Evolutionary conservation across 2,888 invertebrate species (phyloP).

Genomic region (Nephrocerus scutellatus): DNA sequence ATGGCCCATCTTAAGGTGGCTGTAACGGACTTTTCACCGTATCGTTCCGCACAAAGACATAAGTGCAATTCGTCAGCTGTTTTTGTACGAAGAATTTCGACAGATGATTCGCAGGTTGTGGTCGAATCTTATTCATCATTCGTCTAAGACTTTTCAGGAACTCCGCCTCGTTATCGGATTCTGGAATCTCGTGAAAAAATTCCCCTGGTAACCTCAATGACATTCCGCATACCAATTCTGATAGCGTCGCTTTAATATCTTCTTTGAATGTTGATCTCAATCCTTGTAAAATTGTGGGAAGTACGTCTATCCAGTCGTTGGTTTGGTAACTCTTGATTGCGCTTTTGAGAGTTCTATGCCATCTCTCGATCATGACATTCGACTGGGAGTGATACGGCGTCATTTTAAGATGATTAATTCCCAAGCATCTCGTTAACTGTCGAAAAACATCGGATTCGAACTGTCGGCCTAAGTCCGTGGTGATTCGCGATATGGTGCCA

Average conservation of each 20-base stretch:
- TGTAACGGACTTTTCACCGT: no score
- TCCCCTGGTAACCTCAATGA: no score
- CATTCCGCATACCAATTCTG: slow-evolving; percentile 10
- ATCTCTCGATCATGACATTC: slow-evolving; percentile 15
- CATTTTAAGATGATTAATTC: slow-evolving; percentile 6
- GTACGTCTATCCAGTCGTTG: slow-evolving; percentile 10
- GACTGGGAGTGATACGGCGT: slow-evolving; percentile 14
- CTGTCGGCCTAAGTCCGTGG: slow-evolving; percentile 17
- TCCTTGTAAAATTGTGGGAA: slow-evolving; percentile 12
- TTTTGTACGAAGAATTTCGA: no score
- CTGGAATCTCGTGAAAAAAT: no score
- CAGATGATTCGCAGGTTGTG: no score
- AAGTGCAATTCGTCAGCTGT: no score
- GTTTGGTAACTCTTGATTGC: slow-evolving; percentile 9
- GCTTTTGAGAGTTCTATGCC: slow-evolving; percentile 9
- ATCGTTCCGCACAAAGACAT: no score
- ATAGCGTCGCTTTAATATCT: slow-evolving; percentile 13
- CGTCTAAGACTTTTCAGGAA: no score
- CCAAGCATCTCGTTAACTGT: slow-evolving; percentile 5
- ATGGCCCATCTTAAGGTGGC: no score
- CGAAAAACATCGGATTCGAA: slow-evolving; percentile 14
- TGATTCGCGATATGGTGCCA: slow-evolving; percentile 14
- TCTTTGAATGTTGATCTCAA: slow-evolving; percentile 11
- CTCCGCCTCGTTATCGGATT: no score
- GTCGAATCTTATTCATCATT: no score